Evolutionary conservation across 2,888 invertebrate genomes (phyloP).

Genomic region (Drosophila falleni): DNA sequence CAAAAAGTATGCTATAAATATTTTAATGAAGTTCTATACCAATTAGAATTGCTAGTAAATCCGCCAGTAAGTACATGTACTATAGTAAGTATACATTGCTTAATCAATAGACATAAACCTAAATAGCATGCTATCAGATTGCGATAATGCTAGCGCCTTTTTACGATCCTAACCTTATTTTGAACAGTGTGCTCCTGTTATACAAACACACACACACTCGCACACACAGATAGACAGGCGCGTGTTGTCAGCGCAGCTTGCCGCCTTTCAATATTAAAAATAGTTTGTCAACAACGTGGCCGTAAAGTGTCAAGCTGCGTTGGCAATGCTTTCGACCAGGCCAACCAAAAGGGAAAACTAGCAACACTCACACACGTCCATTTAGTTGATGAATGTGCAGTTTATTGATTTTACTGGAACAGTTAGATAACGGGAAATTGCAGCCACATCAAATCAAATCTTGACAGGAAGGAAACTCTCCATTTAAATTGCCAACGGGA

Average conservation of each 20-base stretch:
- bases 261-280: conserved; percentile 69
- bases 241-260: conserved; percentile 45
- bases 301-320: conserved; percentile 62
- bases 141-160: conserved; percentile 8
- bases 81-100: conserved; percentile 1
- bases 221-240: conserved; percentile 7
- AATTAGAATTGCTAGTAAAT: background rate
- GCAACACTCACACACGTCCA: conserved; percentile 2
- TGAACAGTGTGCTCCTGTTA: conserved; percentile 7
- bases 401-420: conserved; percentile 65
- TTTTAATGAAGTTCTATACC: conserved; percentile 3
- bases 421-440: conserved; percentile 60
- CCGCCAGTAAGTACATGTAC: conserved; percentile 1
- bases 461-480: conserved; percentile 26
- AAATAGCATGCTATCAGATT: conserved; percentile 8
- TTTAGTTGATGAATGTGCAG: conserved; percentile 58
- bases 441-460: conserved; percentile 52
- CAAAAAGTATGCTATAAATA: conserved; percentile 14
- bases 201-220: conserved; percentile 7
- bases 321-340: conserved; percentile 41
- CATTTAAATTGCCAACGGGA: conserved; percentile 33
- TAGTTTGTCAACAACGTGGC: conserved; percentile 68
- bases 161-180: conserved; percentile 2
- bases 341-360: conserved; percentile 16
- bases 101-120: conserved; percentile 31